Evolutionary conservation across 2,113 vertebrate genomes (phyloP).

Genomic region (Ramphastos sulfuratus): DNA sequence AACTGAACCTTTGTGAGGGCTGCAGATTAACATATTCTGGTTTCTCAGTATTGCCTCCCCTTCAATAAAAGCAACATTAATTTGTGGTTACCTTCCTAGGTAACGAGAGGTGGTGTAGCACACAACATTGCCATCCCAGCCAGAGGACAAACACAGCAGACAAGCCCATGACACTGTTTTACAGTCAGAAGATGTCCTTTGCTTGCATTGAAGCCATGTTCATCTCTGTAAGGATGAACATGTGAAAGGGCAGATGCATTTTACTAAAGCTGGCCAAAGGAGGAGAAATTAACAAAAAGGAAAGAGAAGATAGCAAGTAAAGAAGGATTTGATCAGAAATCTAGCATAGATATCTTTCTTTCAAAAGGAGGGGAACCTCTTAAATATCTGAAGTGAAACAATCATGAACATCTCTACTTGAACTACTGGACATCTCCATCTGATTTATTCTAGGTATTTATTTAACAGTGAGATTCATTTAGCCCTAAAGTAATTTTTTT

Average conservation of each 20-base stretch:
- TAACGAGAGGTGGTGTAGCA: background rate
- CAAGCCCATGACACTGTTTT: accelerated
- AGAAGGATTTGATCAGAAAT: background rate
- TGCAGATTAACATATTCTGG: background rate
- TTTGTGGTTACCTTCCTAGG: background rate
- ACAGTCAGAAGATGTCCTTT: background rate
- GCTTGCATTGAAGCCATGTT: background rate
- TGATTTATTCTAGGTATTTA: background rate
- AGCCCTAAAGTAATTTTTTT: background rate
- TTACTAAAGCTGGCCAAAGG: background rate
- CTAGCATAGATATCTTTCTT: background rate
- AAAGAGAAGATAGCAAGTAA: background rate
- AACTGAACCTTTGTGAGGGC: background rate
- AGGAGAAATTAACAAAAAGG: background rate
- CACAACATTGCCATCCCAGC: background rate
- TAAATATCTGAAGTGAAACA: background rate
- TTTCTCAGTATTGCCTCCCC: background rate
- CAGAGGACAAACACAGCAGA: background rate
- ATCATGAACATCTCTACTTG: background rate
- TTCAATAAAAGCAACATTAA: background rate
- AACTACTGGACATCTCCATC: background rate
- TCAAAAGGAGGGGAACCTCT: background rate
- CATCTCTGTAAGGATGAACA: background rate
- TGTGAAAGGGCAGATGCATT: background rate
- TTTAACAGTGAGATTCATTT: background rate